A percentile compares a stretch with the other conserved stretches of the same genome.
These are phyloP conservation scores for Fragum whitleyi DNA, from an alignment of 2,888 invertebrate species.

Conservation along the genomic window DNA sequence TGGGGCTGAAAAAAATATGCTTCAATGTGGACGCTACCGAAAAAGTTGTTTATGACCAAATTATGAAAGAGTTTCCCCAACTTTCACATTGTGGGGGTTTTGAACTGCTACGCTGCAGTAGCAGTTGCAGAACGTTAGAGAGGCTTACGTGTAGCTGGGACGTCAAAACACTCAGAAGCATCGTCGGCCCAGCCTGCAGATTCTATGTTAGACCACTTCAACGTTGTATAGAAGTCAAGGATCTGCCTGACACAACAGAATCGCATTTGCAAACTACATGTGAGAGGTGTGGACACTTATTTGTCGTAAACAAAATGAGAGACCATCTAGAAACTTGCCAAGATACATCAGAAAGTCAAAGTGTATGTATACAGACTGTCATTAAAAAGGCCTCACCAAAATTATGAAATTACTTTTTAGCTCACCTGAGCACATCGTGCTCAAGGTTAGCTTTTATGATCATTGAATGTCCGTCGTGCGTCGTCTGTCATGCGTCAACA, in stretches of 20 bases:
- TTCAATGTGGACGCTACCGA: background rate
- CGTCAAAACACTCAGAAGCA: background rate
- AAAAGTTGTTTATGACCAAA: background rate
- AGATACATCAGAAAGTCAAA: too few relatives aligned
- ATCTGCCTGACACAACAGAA: background rate
- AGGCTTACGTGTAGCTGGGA: background rate
- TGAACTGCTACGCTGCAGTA: background rate
- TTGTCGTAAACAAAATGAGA: too few relatives aligned
- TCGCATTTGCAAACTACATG: too few relatives aligned
- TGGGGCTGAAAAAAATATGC: background rate
- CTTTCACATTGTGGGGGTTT: slow-evolving; percentile 1
- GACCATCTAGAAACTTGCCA: too few relatives aligned
- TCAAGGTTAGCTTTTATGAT: too few relatives aligned
- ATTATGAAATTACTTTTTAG: too few relatives aligned
- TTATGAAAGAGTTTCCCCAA: slow-evolving; percentile 4
- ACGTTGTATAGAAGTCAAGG: background rate
- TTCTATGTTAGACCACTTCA: slow-evolving; percentile 4
- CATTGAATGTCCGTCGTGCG: too few relatives aligned
- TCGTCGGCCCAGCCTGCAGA: background rate
- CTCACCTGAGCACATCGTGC: too few relatives aligned
- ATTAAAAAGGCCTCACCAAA: too few relatives aligned
- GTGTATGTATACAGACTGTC: too few relatives aligned
- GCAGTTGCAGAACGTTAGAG: slow-evolving; percentile 5
- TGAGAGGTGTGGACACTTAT: too few relatives aligned
- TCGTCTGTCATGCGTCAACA: too few relatives aligned